Evolutionary conservation across 2,797 vertebrate genomes (phyloP).

Genomic region (Aselliscus stoliczkanus): DNA sequence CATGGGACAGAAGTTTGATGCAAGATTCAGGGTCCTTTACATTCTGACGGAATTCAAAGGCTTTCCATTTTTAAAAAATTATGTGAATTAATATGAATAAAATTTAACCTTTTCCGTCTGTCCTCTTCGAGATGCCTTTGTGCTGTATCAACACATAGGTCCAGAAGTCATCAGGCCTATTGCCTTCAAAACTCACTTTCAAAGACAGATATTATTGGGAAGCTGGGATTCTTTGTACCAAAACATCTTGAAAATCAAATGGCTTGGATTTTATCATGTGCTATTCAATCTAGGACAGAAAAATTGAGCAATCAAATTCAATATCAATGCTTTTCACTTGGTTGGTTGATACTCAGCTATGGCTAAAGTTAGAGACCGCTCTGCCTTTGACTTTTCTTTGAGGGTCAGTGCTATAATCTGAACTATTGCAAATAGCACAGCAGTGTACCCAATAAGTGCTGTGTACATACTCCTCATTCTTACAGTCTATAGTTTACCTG

Average conservation of each 20-base stretch:
- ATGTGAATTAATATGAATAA: not conserved
- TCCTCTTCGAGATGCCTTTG: not conserved
- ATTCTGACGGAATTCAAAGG: not conserved
- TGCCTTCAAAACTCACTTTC: not conserved
- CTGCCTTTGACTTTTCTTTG: not conserved
- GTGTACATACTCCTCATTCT: not conserved
- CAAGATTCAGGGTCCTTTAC: not conserved
- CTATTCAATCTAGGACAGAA: not conserved
- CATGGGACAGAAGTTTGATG: not conserved
- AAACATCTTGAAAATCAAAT: not conserved
- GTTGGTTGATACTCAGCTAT: not conserved
- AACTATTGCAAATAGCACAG: not conserved
- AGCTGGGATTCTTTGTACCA: not conserved
- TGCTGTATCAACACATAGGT: not conserved
- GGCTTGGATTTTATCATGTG: not conserved
- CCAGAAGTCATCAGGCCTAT: not conserved
- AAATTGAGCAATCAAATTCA: not conserved
- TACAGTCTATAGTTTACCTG: not conserved
- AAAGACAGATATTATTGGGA: not conserved
- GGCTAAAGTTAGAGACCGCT: not conserved
- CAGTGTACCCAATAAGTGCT: not conserved
- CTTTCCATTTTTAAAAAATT: not conserved
- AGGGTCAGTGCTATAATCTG: not conserved
- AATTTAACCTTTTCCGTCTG: not conserved
- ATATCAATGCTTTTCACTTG: not conserved